phyloP scores from a whole-genome alignment of 2,113 vertebrate species.

The Petrocephalus zakoni region DNA sequence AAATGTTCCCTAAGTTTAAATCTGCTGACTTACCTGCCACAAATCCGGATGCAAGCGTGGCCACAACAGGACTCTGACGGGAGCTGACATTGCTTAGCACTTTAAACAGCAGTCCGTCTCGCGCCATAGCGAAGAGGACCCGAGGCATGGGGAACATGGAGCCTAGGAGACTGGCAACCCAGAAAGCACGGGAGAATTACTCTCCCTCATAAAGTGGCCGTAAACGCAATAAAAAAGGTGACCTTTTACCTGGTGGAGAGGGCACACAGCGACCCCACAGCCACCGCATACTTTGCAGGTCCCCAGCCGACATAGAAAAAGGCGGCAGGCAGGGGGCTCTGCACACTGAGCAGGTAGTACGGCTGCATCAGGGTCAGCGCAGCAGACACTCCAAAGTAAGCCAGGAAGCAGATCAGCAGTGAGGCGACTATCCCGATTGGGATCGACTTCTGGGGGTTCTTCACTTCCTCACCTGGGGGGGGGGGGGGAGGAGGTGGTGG shows the following conservation, averaged over 20 bases:
- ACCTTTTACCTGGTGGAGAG: conserved; percentile 66
- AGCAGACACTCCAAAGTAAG: conserved; percentile 76
- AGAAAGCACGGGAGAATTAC: not conserved
- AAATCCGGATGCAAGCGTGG: conserved; percentile 65
- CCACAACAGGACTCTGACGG: conserved; percentile 69
- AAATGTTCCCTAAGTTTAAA: not conserved
- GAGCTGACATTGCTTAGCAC: conserved; percentile 63
- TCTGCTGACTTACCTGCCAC: conserved; percentile 64
- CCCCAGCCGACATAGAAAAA: conserved; percentile 71
- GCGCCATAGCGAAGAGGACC: conserved; percentile 83
- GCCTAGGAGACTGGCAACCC: conserved; percentile 68
- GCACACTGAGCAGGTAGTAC: conserved; percentile 67
- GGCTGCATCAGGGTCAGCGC: conserved; percentile 84
- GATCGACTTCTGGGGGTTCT: conserved; percentile 72
- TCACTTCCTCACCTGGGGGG: conserved; percentile 74
- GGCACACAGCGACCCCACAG: conserved; percentile 68
- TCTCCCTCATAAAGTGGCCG: not conserved
- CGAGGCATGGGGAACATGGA: conserved; percentile 82
- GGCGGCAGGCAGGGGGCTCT: conserved; percentile 69
- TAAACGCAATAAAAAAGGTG: too few relatives aligned
- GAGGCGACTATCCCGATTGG: conserved; percentile 71
- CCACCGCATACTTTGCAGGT: conserved; percentile 63
- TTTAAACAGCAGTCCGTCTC: conserved; percentile 73
- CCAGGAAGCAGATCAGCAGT: conserved; percentile 77
- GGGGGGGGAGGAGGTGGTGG: conserved; percentile 10